phyloP scores from a whole-genome alignment of 2,797 vertebrate genomes.

The Todus mexicanus region DNA sequence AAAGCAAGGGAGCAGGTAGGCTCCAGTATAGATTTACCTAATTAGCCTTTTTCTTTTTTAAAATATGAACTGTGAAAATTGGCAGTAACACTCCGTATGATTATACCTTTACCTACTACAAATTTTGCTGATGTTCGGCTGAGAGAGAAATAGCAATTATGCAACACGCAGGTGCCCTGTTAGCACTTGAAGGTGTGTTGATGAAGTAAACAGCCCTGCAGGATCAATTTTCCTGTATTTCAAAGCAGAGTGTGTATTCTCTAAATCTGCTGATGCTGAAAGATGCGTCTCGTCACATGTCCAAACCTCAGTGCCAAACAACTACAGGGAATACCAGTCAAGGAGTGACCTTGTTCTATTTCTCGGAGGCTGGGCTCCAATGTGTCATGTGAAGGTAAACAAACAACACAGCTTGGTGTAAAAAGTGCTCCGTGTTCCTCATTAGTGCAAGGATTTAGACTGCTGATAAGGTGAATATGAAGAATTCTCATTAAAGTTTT shows the following conservation, averaged over 20 bases:
- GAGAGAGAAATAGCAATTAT: background rate
- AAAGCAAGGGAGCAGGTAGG: background rate
- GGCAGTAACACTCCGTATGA: background rate
- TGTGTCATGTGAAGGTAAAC: background rate
- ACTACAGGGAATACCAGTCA: background rate
- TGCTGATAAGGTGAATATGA: background rate
- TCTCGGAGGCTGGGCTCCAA: background rate
- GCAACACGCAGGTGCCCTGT: conserved; percentile 42
- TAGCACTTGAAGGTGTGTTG: conserved; percentile 10
- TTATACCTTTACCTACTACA: conserved; percentile 9
- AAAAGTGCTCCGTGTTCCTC: background rate
- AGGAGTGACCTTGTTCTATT: background rate
- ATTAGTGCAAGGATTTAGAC: background rate
- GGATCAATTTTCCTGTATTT: conserved; percentile 23
- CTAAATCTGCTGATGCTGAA: conserved; percentile 49
- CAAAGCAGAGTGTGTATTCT: conserved; percentile 19
- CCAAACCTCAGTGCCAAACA: conserved; percentile 7
- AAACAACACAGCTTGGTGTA: background rate
- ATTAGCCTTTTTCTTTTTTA: background rate
- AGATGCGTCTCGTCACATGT: background rate
- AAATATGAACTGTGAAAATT: conserved; percentile 9
- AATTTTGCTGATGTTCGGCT: conserved; percentile 18
- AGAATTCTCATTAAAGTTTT: background rate
- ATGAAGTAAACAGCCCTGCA: conserved; percentile 57
- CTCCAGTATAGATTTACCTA: background rate